A percentile compares a stretch with the other conserved stretches of the same genome.
Conservation (phyloP, 2,797 vertebrate species). For the Geotrypetes seraphini region DNA sequence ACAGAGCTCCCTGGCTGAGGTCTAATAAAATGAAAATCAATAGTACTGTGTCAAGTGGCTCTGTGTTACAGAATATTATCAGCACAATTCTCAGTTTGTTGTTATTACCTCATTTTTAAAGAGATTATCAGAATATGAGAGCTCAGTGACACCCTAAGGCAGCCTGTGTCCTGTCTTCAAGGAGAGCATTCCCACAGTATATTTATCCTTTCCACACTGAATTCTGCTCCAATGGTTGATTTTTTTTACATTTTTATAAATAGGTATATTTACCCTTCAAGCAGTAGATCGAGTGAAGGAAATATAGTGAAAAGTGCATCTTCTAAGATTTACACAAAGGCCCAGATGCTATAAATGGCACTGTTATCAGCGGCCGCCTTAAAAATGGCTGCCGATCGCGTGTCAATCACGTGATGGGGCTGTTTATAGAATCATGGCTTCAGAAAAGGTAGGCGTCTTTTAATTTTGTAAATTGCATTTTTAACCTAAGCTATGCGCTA, state of each 20-base stretch:
- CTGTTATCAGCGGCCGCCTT: no score
- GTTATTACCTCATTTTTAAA: background rate
- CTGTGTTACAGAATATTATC: background rate
- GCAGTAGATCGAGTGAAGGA: constrained; percentile 13
- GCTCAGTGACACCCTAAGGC: constrained; percentile 3
- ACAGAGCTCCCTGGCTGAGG: background rate
- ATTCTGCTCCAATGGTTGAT: constrained; percentile 20
- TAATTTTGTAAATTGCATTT: no score
- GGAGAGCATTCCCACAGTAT: constrained; percentile 14
- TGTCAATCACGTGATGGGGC: no score
- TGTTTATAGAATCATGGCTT: no score
- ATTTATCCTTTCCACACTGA: constrained; percentile 19
- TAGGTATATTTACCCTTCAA: constrained; percentile 24
- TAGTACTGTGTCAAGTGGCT: background rate
- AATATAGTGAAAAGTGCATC: no score
- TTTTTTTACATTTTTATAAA: constrained; percentile 34
- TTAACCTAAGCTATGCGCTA: no score
- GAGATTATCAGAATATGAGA: background rate
- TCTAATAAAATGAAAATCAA: constrained; percentile 13
- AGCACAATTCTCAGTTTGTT: background rate
- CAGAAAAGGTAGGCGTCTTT: no score
- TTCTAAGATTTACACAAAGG: no score
- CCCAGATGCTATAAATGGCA: no score
- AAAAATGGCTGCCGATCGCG: no score
- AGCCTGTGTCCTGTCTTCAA: constrained; percentile 1